A percentile compares a stretch with the other conserved stretches of the same genome.
phyloP scores from a whole-genome alignment of 2,797 vertebrate genomes.

The Neosilurus mollespiculum region DNA sequence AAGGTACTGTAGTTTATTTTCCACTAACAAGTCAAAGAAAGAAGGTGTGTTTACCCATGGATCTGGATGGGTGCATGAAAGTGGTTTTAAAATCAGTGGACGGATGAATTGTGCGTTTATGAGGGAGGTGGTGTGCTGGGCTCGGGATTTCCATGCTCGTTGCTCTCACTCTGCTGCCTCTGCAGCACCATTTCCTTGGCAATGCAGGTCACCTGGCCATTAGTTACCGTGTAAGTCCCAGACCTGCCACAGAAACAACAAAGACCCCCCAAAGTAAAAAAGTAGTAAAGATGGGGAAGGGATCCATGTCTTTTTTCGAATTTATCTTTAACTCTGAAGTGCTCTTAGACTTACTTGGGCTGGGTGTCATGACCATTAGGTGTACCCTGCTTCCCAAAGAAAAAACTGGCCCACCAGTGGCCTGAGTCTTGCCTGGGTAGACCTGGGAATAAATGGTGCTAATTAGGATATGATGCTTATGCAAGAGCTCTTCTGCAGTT shows the following conservation, averaged over 20 bases:
- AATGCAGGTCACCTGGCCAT: conserved; percentile 74
- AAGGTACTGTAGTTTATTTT: conserved; percentile 25
- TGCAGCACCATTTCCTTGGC: conserved; percentile 74
- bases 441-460: conserved; percentile 65
- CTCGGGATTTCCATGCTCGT: conserved; percentile 70
- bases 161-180: conserved; percentile 70
- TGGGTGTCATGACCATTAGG: conserved; percentile 77
- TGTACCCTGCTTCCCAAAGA: conserved; percentile 83
- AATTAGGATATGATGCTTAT: conserved; percentile 11
- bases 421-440: conserved; percentile 89
- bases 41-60: conserved; percentile 57
- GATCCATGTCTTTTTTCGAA: background rate
- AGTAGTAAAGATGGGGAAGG: background rate
- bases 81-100: background rate
- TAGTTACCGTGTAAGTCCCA: conserved; percentile 71
- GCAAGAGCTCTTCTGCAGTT: background rate
- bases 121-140: conserved; percentile 48
- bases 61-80: conserved; percentile 40
- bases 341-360: conserved; percentile 78
- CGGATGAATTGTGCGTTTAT: conserved; percentile 2
- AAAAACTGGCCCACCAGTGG: conserved; percentile 95
- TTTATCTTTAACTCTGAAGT: background rate
- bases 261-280: background rate
- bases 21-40: conserved; percentile 31
- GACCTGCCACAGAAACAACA: conserved; percentile 63